phyloP scores from a whole-genome alignment of 1,140 invertebrate species.

The Charaxes varanes region DNA sequence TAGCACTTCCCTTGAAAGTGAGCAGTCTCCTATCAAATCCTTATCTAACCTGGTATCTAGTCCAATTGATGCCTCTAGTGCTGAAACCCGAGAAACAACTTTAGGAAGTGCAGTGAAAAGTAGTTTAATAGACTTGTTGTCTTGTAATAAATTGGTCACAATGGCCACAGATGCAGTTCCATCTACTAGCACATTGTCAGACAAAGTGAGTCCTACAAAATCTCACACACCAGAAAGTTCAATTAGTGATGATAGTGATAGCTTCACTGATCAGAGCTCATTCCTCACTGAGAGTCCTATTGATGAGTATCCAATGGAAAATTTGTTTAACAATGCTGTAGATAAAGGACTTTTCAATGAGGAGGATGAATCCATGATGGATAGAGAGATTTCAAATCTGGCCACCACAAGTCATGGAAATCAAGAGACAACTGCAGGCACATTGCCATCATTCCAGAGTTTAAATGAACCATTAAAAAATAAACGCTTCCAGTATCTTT shows the following conservation, averaged over 20 bases:
- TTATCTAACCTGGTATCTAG: slow-evolving; percentile 77
- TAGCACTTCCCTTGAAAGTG: slow-evolving; percentile 52
- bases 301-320: slow-evolving; percentile 68
- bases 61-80: slow-evolving; percentile 70
- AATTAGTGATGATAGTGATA: slow-evolving; percentile 60
- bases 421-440: slow-evolving; percentile 43
- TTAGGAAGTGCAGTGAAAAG: slow-evolving; percentile 52
- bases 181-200: slow-evolving; percentile 44
- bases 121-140: slow-evolving; percentile 61
- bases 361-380: slow-evolving; percentile 62
- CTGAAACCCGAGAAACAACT: slow-evolving; percentile 38
- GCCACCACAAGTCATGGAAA: slow-evolving; percentile 59
- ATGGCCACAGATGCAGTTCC: slow-evolving; percentile 40
- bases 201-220: slow-evolving; percentile 44
- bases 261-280: slow-evolving; percentile 63
- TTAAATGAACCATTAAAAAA: slow-evolving; percentile 68
- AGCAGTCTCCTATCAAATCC: slow-evolving; percentile 77
- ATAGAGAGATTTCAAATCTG: slow-evolving; percentile 64
- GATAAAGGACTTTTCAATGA: slow-evolving; percentile 65
- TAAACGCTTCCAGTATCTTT: slow-evolving; percentile 68
- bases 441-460: slow-evolving; percentile 61
- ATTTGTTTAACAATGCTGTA: slow-evolving; percentile 65
- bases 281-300: slow-evolving; percentile 64
- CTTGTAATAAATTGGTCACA: slow-evolving; percentile 45
- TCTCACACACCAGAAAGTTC: slow-evolving; percentile 52